phyloP scores from a whole-genome alignment of 2,113 vertebrate genomes.

The Poicephalus meyeri region DNA sequence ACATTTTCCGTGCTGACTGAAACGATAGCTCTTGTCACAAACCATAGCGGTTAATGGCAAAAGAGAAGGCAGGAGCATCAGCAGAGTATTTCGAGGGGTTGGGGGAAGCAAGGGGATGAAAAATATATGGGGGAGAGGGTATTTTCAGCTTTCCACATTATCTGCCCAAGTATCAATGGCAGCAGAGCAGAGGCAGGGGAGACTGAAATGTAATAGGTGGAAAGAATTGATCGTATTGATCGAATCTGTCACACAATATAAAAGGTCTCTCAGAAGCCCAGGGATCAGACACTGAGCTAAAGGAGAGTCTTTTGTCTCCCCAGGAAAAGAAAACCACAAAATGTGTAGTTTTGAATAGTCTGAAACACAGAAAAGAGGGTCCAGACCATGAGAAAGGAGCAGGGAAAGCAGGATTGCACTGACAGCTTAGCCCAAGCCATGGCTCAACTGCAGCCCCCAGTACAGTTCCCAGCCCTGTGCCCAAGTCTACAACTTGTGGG shows the following conservation, averaged over 20 bases:
- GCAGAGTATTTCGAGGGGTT: background rate
- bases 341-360: background rate
- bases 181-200: background rate
- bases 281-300: background rate
- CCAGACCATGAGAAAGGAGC: background rate
- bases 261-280: background rate
- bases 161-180: background rate
- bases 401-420: background rate
- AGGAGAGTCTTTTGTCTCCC: background rate
- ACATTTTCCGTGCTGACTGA: constrained; percentile 36
- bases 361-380: background rate
- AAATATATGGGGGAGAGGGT: background rate
- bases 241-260: background rate
- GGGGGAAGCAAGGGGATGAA: background rate
- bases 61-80: constrained; percentile 20
- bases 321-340: background rate
- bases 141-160: background rate
- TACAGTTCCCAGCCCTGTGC: background rate
- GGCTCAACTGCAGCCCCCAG: background rate
- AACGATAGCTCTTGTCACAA: constrained; percentile 43
- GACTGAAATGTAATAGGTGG: background rate
- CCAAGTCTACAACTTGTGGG: background rate
- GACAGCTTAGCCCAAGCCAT: accelerated
- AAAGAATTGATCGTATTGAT: background rate
- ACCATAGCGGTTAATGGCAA: constrained; percentile 20